phyloP scores from a whole-genome alignment of 2,888 invertebrate genomes.

The Elegia similella region DNA sequence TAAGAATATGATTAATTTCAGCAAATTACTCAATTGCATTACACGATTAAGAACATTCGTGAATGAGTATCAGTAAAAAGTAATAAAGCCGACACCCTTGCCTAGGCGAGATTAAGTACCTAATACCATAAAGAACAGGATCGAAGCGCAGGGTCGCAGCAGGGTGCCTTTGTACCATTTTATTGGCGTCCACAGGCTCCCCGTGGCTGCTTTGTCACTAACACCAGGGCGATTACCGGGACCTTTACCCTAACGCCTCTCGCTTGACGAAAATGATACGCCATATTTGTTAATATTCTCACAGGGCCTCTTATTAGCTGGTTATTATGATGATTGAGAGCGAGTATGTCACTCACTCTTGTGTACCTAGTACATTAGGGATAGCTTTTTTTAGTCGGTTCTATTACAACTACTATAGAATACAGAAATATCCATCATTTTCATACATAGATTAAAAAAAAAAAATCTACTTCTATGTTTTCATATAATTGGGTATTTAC shows the following conservation, averaged over 20 bases:
- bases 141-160: constrained; percentile 33
- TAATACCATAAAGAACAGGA: constrained; percentile 18
- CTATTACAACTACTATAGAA: no score
- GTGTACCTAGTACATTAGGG: neutral
- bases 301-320: constrained; percentile 28
- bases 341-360: no score
- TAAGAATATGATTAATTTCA: neutral
- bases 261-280: constrained; percentile 44
- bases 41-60: constrained; percentile 27
- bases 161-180: constrained; percentile 64
- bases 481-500: no score
- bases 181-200: constrained; percentile 64
- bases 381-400: no score
- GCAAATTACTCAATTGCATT: constrained; percentile 16
- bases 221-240: constrained; percentile 39
- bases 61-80: constrained; percentile 44
- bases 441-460: no score
- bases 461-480: no score
- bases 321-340: constrained; percentile 10
- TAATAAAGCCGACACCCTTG: constrained; percentile 60
- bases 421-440: no score
- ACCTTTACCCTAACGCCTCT: constrained; percentile 39
- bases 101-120: constrained; percentile 56
- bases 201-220: constrained; percentile 46
- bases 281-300: constrained; percentile 53